Evolutionary conservation across 1,140 invertebrate species (phyloP).

Genomic region (Bemisia tabaci): DNA sequence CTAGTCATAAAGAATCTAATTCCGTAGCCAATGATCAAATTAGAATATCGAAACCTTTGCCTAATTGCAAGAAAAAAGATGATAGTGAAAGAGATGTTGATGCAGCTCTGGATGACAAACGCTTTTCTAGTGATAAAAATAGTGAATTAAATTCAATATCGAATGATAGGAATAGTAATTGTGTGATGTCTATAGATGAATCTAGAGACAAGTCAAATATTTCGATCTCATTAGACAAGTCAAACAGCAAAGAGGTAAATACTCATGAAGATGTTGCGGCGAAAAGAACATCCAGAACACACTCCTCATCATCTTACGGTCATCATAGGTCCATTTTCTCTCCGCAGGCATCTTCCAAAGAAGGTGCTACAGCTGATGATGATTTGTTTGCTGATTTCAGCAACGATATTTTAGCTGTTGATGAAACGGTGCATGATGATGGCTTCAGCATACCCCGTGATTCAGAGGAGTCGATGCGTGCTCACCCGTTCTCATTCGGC

Average conservation of each 20-base stretch:
- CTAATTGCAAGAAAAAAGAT: not conserved
- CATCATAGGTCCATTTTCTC: constrained; percentile 48
- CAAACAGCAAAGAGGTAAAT: not conserved
- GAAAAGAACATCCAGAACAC: constrained; percentile 11
- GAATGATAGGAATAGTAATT: not conserved
- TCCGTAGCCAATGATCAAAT: not conserved
- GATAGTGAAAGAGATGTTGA: not conserved
- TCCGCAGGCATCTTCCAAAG: constrained; percentile 46
- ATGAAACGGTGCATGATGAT: constrained; percentile 43
- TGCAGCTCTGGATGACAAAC: not conserved
- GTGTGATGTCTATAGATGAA: not conserved
- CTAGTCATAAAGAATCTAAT: not conserved
- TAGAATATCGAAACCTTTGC: not conserved
- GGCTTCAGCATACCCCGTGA: constrained; percentile 44
- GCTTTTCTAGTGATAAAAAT: not conserved
- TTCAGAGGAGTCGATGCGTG: constrained; percentile 37
- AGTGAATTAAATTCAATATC: not conserved
- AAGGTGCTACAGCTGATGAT: constrained; percentile 29
- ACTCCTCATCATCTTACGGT: constrained; percentile 13
- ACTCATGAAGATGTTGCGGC: not conserved
- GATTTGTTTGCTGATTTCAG: constrained; percentile 41
- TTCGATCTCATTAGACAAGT: not conserved
- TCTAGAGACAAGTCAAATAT: not conserved
- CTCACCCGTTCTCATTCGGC: constrained; percentile 48
- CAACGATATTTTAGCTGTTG: constrained; percentile 44